These are phyloP conservation scores for Philotrypesis tridentata DNA, from an alignment of 1,140 invertebrate genomes.

Conservation along the genomic window DNA sequence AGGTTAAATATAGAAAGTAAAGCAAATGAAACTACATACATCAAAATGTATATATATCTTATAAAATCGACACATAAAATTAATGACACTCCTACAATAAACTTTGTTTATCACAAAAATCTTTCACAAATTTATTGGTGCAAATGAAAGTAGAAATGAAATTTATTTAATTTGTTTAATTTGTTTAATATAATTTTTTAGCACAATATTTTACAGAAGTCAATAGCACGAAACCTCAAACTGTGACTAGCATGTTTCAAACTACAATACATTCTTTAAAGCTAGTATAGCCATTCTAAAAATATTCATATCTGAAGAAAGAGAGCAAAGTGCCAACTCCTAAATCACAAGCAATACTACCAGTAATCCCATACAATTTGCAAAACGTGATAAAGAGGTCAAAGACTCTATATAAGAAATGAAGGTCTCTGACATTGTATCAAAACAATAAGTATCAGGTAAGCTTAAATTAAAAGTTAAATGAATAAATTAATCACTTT, in stretches of 20 bases:
- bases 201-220: neutral
- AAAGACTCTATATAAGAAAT: constrained; percentile 6
- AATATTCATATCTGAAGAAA: constrained; percentile 37
- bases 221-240: neutral
- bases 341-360: constrained; percentile 29
- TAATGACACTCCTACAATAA: too few relatives aligned
- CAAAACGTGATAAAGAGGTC: constrained; percentile 18
- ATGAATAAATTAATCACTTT: neutral
- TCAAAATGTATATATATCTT: too few relatives aligned
- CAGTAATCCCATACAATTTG: constrained; percentile 36
- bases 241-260: neutral
- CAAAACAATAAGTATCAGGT: neutral
- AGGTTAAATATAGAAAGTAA: neutral
- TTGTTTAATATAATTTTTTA: neutral
- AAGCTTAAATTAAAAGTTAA: neutral
- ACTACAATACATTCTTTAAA: constrained; percentile 31
- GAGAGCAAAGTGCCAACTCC: constrained; percentile 26
- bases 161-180: neutral
- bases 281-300: constrained; percentile 26
- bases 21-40: neutral
- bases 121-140: too few relatives aligned
- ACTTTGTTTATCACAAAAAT: too few relatives aligned
- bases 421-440: neutral
- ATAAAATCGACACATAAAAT: too few relatives aligned
- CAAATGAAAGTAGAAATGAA: neutral